Evolutionary conservation across 37 sponge, comb jelly and placozoan species (phyloP), one percentile per base, ranked within the genome.

Genomic region (Ephydatia muelleri): DNA sequence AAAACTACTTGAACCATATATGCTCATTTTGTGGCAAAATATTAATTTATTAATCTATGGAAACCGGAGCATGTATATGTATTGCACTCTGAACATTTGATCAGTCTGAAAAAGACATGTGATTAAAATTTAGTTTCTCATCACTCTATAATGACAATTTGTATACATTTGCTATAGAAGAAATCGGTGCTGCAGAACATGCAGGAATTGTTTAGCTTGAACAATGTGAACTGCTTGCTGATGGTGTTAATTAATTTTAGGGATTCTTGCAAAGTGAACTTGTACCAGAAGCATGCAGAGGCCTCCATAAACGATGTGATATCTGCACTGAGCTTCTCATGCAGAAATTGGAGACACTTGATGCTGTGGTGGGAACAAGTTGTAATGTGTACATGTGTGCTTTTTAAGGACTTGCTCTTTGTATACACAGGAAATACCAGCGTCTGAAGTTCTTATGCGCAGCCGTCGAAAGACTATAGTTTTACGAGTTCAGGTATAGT

Each of bases 231-330:
- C n/a, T n/a, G n/a, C n/a, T n/a, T n/a, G n/a, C n/a, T n/a, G n/a
- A n/a, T n/a, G n/a, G n/a, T n/a, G n/a, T 57, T 57, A 57, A 57
- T 13, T 13, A 57, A 5, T 16, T 9, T 35, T 79, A 86, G 87
- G 87, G 87, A 12, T 86, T 86, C 64, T 36, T 86, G 43, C 87
- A 86, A 35, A 14, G 25, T 2, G 87, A 86, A 21, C 66, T 86
- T 19, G 48, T 86, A 1, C 23, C 38, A 4, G 81, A 74, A 26
- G 87, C 87, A 1, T 80, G 87, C 73, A 66, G 68, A 11, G 87
- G 81, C 0, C 79, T 86, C 6, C 67, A 65, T 66, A 86, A 86
- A 76, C 65, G 87, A 38, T 86, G 87, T 67, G 40, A 35, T 30
- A 74, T 75, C 14, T 72, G 73, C 75, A 75, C 49, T 65, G 87